Conservation (phyloP, 2,113 vertebrate genomes). For the Echinops telfairi region DNA sequence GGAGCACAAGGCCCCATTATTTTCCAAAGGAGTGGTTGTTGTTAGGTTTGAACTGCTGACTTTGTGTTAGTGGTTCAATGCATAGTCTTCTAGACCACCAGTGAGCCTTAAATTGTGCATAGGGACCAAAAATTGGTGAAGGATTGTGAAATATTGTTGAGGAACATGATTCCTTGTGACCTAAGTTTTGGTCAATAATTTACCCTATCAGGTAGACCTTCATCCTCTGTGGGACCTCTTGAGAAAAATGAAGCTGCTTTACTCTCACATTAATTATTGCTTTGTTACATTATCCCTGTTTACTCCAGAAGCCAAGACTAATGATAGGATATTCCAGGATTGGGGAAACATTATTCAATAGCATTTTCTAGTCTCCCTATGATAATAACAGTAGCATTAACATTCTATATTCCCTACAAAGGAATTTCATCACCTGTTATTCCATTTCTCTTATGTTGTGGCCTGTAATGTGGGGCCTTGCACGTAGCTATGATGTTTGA, state of each 20-base stretch:
- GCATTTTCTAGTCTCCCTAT: constrained; percentile 32
- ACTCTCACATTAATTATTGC: not conserved
- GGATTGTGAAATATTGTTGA: not conserved
- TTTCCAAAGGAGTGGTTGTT: no score
- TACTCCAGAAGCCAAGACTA: constrained; percentile 15
- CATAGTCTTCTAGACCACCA: no score
- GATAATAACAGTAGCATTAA: not conserved
- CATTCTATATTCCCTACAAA: not conserved
- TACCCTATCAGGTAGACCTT: not conserved
- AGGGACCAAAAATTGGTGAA: not conserved
- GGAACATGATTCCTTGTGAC: not conserved
- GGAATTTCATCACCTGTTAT: not conserved
- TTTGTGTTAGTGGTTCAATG: no score
- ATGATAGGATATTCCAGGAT: not conserved
- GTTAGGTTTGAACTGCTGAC: no score
- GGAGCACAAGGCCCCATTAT: no score
- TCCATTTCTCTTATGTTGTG: not conserved
- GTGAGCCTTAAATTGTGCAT: not conserved
- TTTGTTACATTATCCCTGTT: not conserved
- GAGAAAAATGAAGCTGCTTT: constrained; percentile 28
- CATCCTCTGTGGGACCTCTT: not conserved
- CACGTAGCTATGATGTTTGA: not conserved
- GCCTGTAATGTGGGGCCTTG: not conserved
- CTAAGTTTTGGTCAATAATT: constrained; percentile 26
- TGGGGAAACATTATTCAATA: not conserved